These are phyloP conservation scores for Tyto alba DNA, from an alignment of 2,113 vertebrate genomes.

Conservation along the genomic window DNA sequence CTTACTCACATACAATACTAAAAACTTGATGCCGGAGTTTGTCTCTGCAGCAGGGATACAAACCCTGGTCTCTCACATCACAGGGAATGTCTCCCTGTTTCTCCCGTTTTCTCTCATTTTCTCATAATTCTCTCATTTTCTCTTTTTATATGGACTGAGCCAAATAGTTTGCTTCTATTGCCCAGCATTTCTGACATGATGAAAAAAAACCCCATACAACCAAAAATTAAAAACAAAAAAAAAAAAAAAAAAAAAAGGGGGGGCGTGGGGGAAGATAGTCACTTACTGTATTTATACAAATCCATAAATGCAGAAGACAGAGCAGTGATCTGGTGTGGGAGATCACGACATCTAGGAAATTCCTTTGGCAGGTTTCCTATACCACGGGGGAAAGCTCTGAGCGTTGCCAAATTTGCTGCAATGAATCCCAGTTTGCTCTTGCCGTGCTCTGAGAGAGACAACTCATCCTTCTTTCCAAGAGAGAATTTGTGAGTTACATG, in stretches of 20 bases:
- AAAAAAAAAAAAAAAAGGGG: rapidly evolving
- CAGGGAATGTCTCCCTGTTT: not conserved
- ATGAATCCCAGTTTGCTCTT: not conserved
- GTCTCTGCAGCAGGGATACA: not conserved
- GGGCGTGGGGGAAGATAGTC: rapidly evolving
- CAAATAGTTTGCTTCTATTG: not conserved
- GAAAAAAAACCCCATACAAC: not conserved
- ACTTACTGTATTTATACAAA: not conserved
- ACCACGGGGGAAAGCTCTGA: not conserved
- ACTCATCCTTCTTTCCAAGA: not conserved
- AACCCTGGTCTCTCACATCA: not conserved
- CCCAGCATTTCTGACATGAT: not conserved
- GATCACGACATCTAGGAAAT: not conserved
- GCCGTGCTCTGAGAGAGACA: not conserved
- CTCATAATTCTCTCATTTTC: not conserved
- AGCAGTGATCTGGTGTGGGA: not conserved
- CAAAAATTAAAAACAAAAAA: not conserved
- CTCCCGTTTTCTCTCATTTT: not conserved
- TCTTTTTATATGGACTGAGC: not conserved
- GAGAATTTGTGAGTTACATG: not conserved
- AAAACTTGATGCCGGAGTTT: not conserved
- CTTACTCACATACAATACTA: not conserved
- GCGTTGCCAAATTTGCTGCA: not conserved
- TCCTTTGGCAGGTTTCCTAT: not conserved
- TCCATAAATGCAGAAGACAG: not conserved